Evolutionary conservation across 1,140 invertebrate genomes (phyloP), one percentile per base, ranked within the genome.

Genomic region (Meteorus sp.): DNA sequence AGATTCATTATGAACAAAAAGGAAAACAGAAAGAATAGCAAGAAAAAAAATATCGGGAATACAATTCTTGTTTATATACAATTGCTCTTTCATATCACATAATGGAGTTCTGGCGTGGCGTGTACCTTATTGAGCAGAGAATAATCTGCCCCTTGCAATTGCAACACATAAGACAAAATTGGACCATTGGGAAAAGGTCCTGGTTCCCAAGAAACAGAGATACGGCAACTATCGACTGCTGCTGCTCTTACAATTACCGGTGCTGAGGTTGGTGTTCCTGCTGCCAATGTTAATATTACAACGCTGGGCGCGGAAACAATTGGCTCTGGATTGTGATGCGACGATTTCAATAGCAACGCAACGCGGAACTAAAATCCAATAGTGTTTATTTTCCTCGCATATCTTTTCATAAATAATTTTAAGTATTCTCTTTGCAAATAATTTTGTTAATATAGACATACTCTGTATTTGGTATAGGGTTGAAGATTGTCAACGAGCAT

Each of bases 381-480:
- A 54, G 31, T 25, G 22, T 27, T 31, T 50, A 11, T 50, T 33
- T 56, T 39, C 3, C 7, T 17, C n/a, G 13, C 8, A 19, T 39
- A 2, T 22, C 45, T 44, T 44, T 20, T 6, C 17, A 66, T 59
- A 17, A 44, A 45, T 64, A 66, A 67, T 62, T 60, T 9, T 53
- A 47, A 20, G 45, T 47, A 25, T 29, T 29, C 27, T 29, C 9
- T 29, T 5, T 29, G 27, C 4, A 29, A 9, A 29, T 29, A 29
- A 4, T 29, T 9, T 4, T 5, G 4, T 9, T 29, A 33, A 33
- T 33, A 15, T 2, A 25, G 22, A 71, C 81, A 79, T 82, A 95
- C 93, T 80, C 87, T 84, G 71, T 95, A 96, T 71, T 91, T 93
- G 0, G 92, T 92, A 70, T 93, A 96, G 0, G 94, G 93, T 45